Evolutionary conservation across 1,140 invertebrate species (phyloP), one percentile per base, ranked within the genome.

Genomic region (Riptortus pedestris): DNA sequence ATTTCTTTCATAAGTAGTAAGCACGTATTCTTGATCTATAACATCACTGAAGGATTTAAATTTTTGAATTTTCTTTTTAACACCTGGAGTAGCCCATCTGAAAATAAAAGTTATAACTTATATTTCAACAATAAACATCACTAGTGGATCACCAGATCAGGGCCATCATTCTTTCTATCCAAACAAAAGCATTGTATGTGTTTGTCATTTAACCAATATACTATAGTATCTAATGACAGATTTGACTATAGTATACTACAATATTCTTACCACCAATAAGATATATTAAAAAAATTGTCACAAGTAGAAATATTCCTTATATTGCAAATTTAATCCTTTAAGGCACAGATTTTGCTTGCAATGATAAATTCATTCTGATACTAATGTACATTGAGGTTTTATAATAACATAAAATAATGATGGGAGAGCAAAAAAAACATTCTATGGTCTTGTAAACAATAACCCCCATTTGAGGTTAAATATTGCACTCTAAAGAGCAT

Each of bases 1-100:
- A 74, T 87, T 85, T 71, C 90, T 80, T 74, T 91, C 85, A 75
- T 90, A 93, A 0, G 85, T 71, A 66, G 82, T 84, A 45, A 93
- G 72, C 28, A 79, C 73, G 70, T 90, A 93, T 70, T 90, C 83
- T 2, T 79, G 69, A 51, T 88, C 81, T 1, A 87, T 68, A 26
- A 80, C 76, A 27, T 80, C 78, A 62, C 82, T 85, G 62, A 78
- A 78, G 16, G 83, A 83, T 71, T 90, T 90, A 66, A 79, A 85
- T 33, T 79, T 81, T 64, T 84, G 79, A 20, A 93, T 76, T 71
- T 84, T 81, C 0, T 81, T 71, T 62, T 83, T 75, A 73, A 85
- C 78, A 38, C 83, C 78, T 14, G 90, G 89, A 29, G 83, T 79
- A 1, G 85, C 83, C 82, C 85, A 92, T 73, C 86, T 88, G 67